Base-by-base conservation (phyloP, 2,888 invertebrate species). In the Drosophila lutescens region DNA sequence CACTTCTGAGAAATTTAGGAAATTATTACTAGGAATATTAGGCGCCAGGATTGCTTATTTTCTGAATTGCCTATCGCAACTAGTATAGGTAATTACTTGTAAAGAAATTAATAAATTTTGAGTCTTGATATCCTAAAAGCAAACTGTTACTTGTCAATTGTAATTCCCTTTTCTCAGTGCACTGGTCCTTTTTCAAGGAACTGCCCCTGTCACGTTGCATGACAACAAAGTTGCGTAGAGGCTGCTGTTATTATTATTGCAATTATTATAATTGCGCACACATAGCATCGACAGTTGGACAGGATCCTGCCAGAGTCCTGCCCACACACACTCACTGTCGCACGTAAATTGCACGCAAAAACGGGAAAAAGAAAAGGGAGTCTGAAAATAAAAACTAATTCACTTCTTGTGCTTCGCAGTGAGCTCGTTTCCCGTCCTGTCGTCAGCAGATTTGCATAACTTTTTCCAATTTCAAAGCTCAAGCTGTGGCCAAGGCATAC, bases 381-480 rank as follows among this genome's bases (percentile, higher is more conserved):
- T 38, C 30, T 47, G 49, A n/a, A 78, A 62, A 78, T 75, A 63
- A 79, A 79, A 87, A 84, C 88, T 86, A 85, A 86, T 85, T 88
- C 80, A 74, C 78, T 80, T 88, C 79, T 79, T 69, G 73, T 77
- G 75, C 67, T 67, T 61, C 73, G 30, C 67, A 67, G 58, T 74
- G 63, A 67, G 59, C 78, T 77, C 77, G 76, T 72, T 87, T 84
- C 74, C 80, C 79, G 78, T 75, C 77, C 77, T 79, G 76, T 59
- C 69, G 79, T 66, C 81, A 66, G 51, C 75, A 77, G 80, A 85
- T 85, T 85, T 85, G 88, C 85, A 85, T 85, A 85, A 85, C 88
- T 85, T 85, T 85, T 85, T 85, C 88, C 88, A 88, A 85, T 85
- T 85, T 85, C 69, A 86, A 83, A 81, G 84, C 86, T 88, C 85